Evolutionary conservation across 2,888 invertebrate genomes (phyloP).

Genomic region (Heliconius cydno): DNA sequence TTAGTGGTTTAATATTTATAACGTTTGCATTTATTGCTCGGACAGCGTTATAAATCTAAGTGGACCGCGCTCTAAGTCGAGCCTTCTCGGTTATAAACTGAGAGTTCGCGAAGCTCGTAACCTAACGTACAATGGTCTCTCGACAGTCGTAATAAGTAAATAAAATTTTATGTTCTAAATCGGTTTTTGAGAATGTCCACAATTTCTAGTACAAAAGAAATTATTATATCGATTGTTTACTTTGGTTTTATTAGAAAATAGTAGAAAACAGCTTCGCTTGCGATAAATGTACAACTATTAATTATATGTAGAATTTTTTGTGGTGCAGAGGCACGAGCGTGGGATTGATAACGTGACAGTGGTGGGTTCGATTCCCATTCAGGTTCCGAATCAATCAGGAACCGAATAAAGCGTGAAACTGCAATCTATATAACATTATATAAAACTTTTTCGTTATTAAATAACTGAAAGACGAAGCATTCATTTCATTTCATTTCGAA

Average conservation of each 20-base stretch:
- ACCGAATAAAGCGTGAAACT: too few species aligned
- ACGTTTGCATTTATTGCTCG: slow-evolving; percentile 28
- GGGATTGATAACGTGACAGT: too few species aligned
- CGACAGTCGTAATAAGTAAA: slow-evolving; percentile 18
- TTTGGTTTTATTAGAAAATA: neutral
- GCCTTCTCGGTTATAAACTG: slow-evolving; percentile 16
- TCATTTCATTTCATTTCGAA: too few species aligned
- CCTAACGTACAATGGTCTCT: neutral
- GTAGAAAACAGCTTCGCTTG: neutral
- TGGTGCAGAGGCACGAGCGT: too few species aligned
- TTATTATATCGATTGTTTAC: neutral
- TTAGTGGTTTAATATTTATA: slow-evolving; percentile 12
- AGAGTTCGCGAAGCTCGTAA: slow-evolving; percentile 32
- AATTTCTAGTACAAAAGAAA: neutral
- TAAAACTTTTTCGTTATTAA: too few species aligned
- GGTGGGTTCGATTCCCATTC: too few species aligned
- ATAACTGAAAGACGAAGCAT: too few species aligned
- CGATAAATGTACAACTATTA: neutral
- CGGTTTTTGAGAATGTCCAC: slow-evolving; percentile 3
- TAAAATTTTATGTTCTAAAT: slow-evolving; percentile 19
- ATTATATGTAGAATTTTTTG: too few species aligned
- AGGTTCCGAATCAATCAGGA: too few species aligned
- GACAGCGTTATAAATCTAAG: slow-evolving; percentile 19
- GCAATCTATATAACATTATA: too few species aligned
- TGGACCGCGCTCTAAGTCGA: slow-evolving; percentile 2